A percentile compares a stretch with the other conserved stretches of the same genome.
Conservation (phyloP, 2,797 vertebrate species). For the Sebastes variabilis region DNA sequence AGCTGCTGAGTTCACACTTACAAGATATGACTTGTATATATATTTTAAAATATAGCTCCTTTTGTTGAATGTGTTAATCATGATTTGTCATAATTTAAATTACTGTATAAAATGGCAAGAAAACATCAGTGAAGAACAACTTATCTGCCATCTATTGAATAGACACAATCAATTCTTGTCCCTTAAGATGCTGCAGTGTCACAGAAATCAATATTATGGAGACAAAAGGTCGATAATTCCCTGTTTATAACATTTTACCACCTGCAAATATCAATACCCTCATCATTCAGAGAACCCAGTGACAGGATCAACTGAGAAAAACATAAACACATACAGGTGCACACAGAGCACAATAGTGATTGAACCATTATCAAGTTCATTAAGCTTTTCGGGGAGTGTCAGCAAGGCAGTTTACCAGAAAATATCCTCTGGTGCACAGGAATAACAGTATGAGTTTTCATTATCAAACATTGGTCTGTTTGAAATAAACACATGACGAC, state of each 20-base stretch:
- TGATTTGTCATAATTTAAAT: neutral
- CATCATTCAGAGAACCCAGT: neutral
- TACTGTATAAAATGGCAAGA: neutral
- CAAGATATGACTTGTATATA: neutral
- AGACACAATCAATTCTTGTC: neutral
- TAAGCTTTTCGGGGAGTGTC: neutral
- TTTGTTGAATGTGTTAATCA: neutral
- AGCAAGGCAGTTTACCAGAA: neutral
- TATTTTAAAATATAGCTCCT: neutral
- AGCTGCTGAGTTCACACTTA: slow-evolving; percentile 9
- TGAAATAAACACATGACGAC: neutral
- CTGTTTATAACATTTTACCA: slow-evolving; percentile 10
- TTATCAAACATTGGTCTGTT: neutral
- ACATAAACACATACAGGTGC: neutral
- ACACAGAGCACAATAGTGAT: neutral
- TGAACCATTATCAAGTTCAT: neutral
- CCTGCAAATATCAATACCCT: slow-evolving; percentile 10
- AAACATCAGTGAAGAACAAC: neutral
- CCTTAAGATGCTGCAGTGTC: neutral
- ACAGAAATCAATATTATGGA: slow-evolving; percentile 23
- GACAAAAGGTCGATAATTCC: slow-evolving; percentile 6
- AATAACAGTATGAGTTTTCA: neutral
- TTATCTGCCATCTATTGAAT: neutral
- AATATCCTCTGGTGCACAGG: neutral
- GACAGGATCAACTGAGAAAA: neutral